These are phyloP conservation scores for Gorsachius goisagi DNA, from an alignment of 2,113 vertebrate species.

Conservation along the genomic window DNA sequence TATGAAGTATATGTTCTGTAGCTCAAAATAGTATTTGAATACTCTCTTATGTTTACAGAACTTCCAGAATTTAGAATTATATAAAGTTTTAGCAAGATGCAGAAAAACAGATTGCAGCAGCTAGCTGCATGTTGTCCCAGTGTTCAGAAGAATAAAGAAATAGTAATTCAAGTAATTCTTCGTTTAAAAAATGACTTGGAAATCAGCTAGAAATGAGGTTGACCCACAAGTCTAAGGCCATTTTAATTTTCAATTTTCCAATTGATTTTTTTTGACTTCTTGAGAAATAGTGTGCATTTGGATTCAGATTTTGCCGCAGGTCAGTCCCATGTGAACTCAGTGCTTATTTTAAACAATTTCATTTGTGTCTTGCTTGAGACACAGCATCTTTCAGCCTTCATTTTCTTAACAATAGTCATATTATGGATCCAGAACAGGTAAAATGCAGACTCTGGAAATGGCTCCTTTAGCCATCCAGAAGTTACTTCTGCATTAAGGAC, in stretches of 20 bases:
- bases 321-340: neutral
- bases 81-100: neutral
- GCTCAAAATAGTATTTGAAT: neutral
- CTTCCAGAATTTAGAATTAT: neutral
- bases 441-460: neutral
- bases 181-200: neutral
- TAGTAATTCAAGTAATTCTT: neutral
- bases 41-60: conserved; percentile 11
- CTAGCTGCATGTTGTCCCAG: neutral
- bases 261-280: neutral
- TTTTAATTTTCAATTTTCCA: neutral
- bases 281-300: neutral
- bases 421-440: neutral
- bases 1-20: conserved; percentile 8
- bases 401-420: neutral
- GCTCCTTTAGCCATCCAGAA: neutral
- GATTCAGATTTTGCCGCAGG: neutral
- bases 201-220: neutral
- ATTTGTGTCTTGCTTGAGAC: neutral
- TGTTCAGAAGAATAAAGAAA: neutral
- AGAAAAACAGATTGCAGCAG: neutral
- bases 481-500: neutral
- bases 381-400: neutral
- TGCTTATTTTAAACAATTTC: neutral
- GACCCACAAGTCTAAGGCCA: neutral